These are phyloP conservation scores for Chymomyza costata DNA, from an alignment of 1,140 invertebrate genomes.

Conservation along the genomic window DNA sequence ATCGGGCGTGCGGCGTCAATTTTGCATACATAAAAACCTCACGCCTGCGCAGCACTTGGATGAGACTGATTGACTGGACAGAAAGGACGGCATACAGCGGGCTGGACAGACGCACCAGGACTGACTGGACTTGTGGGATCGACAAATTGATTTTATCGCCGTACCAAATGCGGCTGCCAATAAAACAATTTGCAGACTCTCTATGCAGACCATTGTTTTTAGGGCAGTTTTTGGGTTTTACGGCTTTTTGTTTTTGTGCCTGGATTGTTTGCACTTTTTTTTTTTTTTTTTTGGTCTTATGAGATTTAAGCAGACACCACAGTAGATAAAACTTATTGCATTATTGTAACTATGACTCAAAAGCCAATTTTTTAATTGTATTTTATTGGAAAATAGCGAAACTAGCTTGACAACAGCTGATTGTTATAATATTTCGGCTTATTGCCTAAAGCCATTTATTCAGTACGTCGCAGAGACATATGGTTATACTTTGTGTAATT, in stretches of 20 bases:
- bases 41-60: constrained; percentile 21
- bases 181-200: constrained; percentile 62
- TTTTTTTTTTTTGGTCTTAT: too few relatives aligned
- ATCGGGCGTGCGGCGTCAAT: constrained; percentile 52
- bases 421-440: too few relatives aligned
- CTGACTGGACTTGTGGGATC: constrained; percentile 23
- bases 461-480: too few relatives aligned
- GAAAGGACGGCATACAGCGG: constrained; percentile 2
- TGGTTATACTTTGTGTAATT: too few relatives aligned
- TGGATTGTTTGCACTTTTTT: too few relatives aligned
- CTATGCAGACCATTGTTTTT: constrained; percentile 46
- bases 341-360: too few relatives aligned
- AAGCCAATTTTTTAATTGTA: too few relatives aligned
- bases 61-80: neutral
- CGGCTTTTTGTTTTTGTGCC: constrained; percentile 2
- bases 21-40: constrained; percentile 48
- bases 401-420: too few relatives aligned
- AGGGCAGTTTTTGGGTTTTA: constrained; percentile 6
- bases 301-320: too few relatives aligned
- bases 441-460: too few relatives aligned
- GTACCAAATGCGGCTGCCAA: constrained; percentile 55
- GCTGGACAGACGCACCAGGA: constrained; percentile 5
- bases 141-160: constrained; percentile 66
- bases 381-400: too few relatives aligned
- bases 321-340: too few relatives aligned